A percentile compares a stretch with the other conserved stretches of the same genome.
These are phyloP conservation scores for Tenebrosternarchus preto DNA, from an alignment of 2,113 vertebrate species.

Conservation along the genomic window DNA sequence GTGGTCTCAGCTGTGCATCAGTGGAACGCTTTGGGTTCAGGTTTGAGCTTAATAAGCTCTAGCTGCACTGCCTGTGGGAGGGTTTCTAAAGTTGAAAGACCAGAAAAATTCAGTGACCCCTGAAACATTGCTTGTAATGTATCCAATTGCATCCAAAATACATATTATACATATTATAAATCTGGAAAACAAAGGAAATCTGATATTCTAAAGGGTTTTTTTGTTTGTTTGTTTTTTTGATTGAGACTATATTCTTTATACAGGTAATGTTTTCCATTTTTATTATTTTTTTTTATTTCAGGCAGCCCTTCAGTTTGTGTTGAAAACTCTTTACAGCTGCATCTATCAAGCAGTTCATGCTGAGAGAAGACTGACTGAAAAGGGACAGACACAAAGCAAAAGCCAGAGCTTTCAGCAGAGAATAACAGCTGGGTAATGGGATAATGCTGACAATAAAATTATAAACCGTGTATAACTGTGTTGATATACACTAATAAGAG, in stretches of 20 bases:
- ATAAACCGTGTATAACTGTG: slow-evolving; percentile 14
- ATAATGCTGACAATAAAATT: not conserved
- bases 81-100: too few relatives aligned
- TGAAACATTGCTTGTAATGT: too few relatives aligned
- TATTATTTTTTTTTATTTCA: slow-evolving; percentile 5
- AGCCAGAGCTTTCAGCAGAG: slow-evolving; percentile 20
- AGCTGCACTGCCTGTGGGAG: too few relatives aligned
- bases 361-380: slow-evolving; percentile 63
- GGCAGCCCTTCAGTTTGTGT: slow-evolving; percentile 20
- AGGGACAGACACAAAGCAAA: slow-evolving; percentile 48
- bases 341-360: slow-evolving; percentile 64
- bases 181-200: too few relatives aligned
- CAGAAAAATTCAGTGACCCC: too few relatives aligned
- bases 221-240: not conserved
- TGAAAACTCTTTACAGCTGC: slow-evolving; percentile 59
- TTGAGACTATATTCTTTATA: not conserved
- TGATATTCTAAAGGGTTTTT: too few relatives aligned
- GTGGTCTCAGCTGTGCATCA: too few relatives aligned
- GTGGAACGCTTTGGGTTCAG: too few relatives aligned
- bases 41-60: too few relatives aligned
- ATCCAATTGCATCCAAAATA: too few relatives aligned
- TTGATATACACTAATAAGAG: not conserved
- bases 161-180: too few relatives aligned
- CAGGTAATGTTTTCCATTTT: not conserved
- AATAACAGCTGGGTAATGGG: not conserved